Percentiles rank a stretch among this genome's conserved stretches.
Conservation (phyloP, 37 sponge, comb jelly and placozoan genomes). For the Beroe ovata region DNA sequence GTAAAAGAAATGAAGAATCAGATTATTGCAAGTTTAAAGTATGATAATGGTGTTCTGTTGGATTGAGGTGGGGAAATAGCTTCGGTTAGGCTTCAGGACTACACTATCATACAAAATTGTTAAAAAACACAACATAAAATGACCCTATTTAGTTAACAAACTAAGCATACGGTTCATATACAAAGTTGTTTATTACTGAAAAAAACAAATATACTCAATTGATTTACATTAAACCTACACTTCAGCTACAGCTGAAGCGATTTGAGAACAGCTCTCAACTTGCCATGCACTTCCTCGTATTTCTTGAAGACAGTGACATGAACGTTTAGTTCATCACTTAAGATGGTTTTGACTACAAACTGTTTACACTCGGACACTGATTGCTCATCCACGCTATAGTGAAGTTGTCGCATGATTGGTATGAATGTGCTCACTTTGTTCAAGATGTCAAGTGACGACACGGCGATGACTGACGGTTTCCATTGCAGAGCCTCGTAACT, state of each 20-base stretch:
- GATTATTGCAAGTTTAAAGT: constrained; percentile 9
- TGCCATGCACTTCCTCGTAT: constrained; percentile 10
- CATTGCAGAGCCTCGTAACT: constrained; percentile 17
- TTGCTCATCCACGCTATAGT: background rate
- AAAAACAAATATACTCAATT: background rate
- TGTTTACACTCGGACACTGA: constrained; percentile 16
- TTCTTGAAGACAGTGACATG: constrained; percentile 53
- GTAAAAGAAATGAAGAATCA: background rate
- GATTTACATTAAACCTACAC: background rate
- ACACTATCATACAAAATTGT: background rate
- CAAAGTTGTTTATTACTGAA: background rate
- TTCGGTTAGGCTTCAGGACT: background rate
- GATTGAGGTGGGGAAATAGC: background rate
- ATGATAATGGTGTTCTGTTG: too few relatives aligned
- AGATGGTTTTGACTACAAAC: background rate
- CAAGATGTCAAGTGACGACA: constrained; percentile 29
- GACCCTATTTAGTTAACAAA: background rate
- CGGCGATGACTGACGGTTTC: constrained; percentile 36
- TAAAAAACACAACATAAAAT: background rate
- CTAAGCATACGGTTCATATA: background rate
- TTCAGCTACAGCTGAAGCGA: background rate
- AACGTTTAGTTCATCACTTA: constrained; percentile 4
- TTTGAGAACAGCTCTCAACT: constrained; percentile 1
- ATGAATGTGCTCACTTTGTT: constrained; percentile 35
- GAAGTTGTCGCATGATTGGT: background rate